Base-by-base conservation (phyloP, 2,888 invertebrate species). In the Sinelater perroti region DNA sequence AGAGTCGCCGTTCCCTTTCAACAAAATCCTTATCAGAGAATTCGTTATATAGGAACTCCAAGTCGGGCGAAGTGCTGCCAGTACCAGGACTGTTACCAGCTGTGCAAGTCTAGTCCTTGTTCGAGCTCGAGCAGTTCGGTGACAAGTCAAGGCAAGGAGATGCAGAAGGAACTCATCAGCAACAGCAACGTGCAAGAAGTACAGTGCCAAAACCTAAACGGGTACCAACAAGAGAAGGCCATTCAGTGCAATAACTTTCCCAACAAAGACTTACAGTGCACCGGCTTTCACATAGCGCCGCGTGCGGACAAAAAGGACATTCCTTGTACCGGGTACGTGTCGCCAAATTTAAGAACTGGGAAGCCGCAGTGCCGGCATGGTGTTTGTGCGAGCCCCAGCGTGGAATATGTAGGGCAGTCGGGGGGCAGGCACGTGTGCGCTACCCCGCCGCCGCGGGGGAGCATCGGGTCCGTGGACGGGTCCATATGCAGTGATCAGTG, bases 361-460 rank as follows among this genome's bases (percentile, higher is more conserved):
- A 66, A 71, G 64, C 60, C 65, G 56, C 69, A 75, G 61, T 77
- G 77, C 56, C 69, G 78, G 51, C 77, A 79, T 78, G 83, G 74
- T 77, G 82, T 76, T 79, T 83, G 81, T 65, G 72, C 76, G 47
- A 75, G 74, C 61, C 73, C 77, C 38, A 72, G 77, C 60, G 78
- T 80, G 20, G 86, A 87, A 72, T 87, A 86, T 73, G 85, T 86
- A 67, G 86, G 85, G 18, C 83, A 83, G 28, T 84, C 84, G 62
- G 86, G 85, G 20, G 86, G 86, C 3, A 79, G 87, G 53, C 81
- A 84, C 64, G 77, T 79, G 30, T 77, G 78, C 63, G 78, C 78
- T 7, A 79, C 77, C 38, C 78, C 79, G 13, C 78, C 78, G 5
- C 75, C 76, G 1, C 70, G 79, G 38, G 73, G 72, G 8, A 73